phyloP scores from a whole-genome alignment of 2,113 vertebrate genomes.

The Catagonus wagneri region DNA sequence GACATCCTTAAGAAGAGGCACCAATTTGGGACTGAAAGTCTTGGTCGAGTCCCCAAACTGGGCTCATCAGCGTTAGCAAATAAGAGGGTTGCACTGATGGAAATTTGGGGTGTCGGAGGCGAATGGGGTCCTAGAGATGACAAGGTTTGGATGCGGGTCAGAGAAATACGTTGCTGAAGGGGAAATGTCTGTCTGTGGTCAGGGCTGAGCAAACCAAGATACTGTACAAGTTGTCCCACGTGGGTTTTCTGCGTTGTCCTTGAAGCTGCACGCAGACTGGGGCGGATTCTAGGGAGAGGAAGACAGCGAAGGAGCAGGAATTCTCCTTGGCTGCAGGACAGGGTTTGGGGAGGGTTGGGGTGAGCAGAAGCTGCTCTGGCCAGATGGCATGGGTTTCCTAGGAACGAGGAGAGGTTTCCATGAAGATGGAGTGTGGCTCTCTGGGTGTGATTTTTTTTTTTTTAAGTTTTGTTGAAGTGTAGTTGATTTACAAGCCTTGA shows the following conservation, averaged over 20 bases:
- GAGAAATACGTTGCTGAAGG: neutral
- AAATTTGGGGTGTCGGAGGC: neutral
- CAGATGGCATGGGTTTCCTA: neutral
- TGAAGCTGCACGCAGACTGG: neutral
- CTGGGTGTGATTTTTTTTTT: neutral
- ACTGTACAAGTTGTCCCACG: neutral
- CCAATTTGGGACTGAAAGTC: neutral
- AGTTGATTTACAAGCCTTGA: too few relatives aligned
- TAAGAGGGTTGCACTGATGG: too few relatives aligned
- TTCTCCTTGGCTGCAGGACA: neutral
- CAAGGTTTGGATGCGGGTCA: neutral
- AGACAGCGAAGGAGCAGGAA: neutral
- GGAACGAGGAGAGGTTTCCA: neutral
- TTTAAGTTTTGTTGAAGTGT: too few relatives aligned
- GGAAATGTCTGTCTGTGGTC: neutral
- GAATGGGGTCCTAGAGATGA: too few relatives aligned
- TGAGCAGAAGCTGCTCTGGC: fast-evolving
- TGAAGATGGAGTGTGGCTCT: neutral
- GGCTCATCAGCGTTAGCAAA: neutral
- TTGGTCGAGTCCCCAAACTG: neutral
- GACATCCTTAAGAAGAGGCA: neutral
- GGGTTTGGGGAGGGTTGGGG: too few relatives aligned
- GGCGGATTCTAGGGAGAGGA: neutral
- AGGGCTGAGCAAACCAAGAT: neutral
- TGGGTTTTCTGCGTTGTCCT: neutral